Percentiles rank a stretch among this genome's conserved stretches.
Conservation (phyloP, 2,888 invertebrate genomes). For the Gasteruption jaculator region DNA sequence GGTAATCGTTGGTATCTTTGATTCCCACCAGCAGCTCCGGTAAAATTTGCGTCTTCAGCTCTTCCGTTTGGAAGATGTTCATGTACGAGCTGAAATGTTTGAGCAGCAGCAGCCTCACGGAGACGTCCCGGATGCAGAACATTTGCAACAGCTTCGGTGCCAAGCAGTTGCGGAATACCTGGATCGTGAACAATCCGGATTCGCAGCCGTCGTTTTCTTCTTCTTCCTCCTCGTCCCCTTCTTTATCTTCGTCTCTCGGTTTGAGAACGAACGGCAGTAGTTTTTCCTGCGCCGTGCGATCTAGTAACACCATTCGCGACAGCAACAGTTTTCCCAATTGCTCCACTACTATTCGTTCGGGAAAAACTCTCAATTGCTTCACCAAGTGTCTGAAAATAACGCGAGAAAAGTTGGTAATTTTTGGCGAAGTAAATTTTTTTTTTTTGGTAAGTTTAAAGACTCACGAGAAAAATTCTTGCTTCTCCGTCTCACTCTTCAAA, state of each 20-base stretch:
- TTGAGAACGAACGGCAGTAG: conserved; percentile 69
- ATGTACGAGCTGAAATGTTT: conserved; percentile 75
- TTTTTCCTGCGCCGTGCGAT: conserved; percentile 71
- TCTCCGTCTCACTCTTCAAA: conserved; percentile 72
- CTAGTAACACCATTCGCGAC: conserved; percentile 80
- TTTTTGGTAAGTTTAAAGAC: conserved; percentile 12
- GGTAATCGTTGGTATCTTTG: conserved; percentile 77
- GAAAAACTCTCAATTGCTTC: conserved; percentile 66
- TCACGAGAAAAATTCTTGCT: conserved; percentile 71
- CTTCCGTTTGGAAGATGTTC: conserved; percentile 69
- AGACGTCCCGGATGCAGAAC: conserved; percentile 81
- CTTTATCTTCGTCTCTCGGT: conserved; percentile 61
- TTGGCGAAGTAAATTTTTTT: not conserved
- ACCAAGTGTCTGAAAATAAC: conserved; percentile 60
- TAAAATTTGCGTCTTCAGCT: conserved; percentile 71
- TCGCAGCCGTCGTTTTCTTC: conserved; percentile 48
- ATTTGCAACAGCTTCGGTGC: conserved; percentile 74
- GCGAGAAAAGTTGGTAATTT: not conserved
- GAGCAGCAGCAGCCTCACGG: conserved; percentile 74
- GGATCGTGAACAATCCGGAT: conserved; percentile 63
- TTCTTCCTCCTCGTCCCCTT: too few species aligned
- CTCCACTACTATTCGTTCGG: conserved; percentile 77
- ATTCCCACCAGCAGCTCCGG: conserved; percentile 88
- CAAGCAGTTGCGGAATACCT: conserved; percentile 68
- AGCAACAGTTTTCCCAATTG: conserved; percentile 74